phyloP scores from a whole-genome alignment of 2,888 invertebrate species.

The Drosophila putrida region DNA sequence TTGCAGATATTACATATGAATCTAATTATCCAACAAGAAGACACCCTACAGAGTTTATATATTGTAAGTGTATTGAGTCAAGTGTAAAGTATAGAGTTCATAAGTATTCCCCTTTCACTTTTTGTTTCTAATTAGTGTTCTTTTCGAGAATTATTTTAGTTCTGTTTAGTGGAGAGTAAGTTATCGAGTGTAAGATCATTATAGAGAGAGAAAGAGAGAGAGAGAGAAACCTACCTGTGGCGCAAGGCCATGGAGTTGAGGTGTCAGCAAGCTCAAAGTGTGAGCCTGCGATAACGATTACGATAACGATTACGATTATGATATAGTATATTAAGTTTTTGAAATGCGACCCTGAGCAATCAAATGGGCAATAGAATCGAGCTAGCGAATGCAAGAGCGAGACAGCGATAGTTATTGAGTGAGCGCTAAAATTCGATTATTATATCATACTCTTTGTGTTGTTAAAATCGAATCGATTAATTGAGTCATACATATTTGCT shows the following conservation, averaged over 20 bases:
- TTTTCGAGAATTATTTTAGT: constrained; percentile 22
- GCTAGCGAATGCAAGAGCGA: constrained; percentile 70
- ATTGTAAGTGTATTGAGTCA: constrained; percentile 15
- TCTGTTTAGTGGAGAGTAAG: constrained; percentile 6
- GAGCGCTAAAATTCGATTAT: constrained; percentile 39
- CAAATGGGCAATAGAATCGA: constrained; percentile 54
- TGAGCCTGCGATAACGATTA: constrained; percentile 48
- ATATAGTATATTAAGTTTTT: constrained; percentile 25
- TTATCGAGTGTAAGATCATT: constrained; percentile 22
- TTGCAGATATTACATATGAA: not conserved
- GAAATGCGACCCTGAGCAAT: constrained; percentile 54
- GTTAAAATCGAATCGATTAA: constrained; percentile 12
- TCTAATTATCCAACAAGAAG: not conserved
- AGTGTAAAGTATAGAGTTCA: constrained; percentile 5
- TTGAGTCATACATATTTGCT: not conserved
- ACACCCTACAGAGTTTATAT: constrained; percentile 3
- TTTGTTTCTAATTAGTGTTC: constrained; percentile 22
- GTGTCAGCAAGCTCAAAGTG: constrained; percentile 48
- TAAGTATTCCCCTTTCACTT: constrained; percentile 4
- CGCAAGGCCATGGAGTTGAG: constrained; percentile 38
- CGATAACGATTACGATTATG: constrained; percentile 27
- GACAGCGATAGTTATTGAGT: constrained; percentile 64
- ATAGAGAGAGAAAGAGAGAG: constrained; percentile 34
- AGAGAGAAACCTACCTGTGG: constrained; percentile 71
- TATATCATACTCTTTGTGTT: constrained; percentile 14